phyloP scores from a whole-genome alignment of 2,797 vertebrate genomes.

The Crypturellus tataupa region DNA sequence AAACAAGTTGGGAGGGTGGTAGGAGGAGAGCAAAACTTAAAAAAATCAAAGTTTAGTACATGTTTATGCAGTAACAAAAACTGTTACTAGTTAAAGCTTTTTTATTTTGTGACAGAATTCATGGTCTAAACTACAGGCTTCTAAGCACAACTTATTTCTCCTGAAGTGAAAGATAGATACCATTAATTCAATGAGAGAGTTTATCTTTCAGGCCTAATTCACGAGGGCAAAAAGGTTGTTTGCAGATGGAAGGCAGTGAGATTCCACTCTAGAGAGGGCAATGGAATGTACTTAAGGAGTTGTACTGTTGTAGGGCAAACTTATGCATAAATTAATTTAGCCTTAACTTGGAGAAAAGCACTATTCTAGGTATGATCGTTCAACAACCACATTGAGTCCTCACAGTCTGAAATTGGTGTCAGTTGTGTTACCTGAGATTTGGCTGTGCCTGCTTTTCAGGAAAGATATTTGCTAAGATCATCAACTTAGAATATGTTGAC shows the following conservation, averaged over 20 bases:
- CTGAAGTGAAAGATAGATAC: neutral
- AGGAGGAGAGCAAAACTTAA: neutral
- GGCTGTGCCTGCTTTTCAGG: conserved; percentile 11
- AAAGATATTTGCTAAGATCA: neutral
- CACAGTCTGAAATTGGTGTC: neutral
- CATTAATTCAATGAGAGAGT: neutral
- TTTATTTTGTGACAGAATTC: neutral
- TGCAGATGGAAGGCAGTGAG: accelerated
- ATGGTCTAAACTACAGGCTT: neutral
- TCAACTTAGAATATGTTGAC: neutral
- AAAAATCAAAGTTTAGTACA: neutral
- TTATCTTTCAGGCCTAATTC: neutral
- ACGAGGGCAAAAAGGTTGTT: neutral
- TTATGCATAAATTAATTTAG: neutral
- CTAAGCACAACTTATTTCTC: neutral
- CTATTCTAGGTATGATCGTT: neutral
- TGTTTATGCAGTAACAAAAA: neutral
- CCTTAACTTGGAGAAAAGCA: neutral
- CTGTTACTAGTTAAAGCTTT: neutral
- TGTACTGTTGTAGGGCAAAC: accelerated
- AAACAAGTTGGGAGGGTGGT: neutral
- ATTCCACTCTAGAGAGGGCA: neutral
- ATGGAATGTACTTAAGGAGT: accelerated
- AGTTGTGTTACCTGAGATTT: neutral
- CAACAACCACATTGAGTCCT: neutral